phyloP scores from a whole-genome alignment of 1,140 invertebrate genomes.

The Pseudomyrmex dendroicus region DNA sequence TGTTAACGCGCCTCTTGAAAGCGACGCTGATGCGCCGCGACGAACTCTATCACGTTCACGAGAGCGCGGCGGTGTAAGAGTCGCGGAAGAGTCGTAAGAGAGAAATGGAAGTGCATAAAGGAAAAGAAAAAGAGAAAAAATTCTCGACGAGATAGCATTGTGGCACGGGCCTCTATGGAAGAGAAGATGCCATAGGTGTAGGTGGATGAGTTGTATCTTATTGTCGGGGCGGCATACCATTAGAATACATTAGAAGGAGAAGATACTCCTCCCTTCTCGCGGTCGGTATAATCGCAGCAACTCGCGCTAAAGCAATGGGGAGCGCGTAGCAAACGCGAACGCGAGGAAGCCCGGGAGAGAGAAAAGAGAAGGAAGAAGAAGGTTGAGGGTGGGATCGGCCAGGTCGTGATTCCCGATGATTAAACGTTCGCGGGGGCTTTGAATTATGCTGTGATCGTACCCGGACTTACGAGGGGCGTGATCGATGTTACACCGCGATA shows the following conservation, averaged over 20 bases:
- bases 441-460: constrained; percentile 73
- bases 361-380: background rate
- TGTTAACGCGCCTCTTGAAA: constrained; percentile 62
- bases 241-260: constrained; percentile 79
- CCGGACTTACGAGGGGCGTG: constrained; percentile 75
- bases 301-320: constrained; percentile 47
- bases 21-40: constrained; percentile 52
- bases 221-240: constrained; percentile 82
- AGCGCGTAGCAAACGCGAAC: constrained; percentile 51
- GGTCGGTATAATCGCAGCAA: constrained; percentile 28
- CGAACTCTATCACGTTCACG: constrained; percentile 45
- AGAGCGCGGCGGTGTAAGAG: background rate
- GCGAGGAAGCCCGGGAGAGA: background rate
- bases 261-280: constrained; percentile 16
- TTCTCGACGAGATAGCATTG: constrained; percentile 69
- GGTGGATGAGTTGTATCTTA: constrained; percentile 81
- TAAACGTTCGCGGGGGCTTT: constrained; percentile 77
- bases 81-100: constrained; percentile 33
- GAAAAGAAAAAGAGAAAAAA: background rate
- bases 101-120: constrained; percentile 62
- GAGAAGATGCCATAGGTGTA: constrained; percentile 74
- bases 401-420: constrained; percentile 77
- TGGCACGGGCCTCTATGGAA: constrained; percentile 56
- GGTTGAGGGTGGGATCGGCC: constrained; percentile 64
- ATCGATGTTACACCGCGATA: constrained; percentile 74